Conservation (phyloP, 2,888 invertebrate species). For the Galerucella calmariensis region DNA sequence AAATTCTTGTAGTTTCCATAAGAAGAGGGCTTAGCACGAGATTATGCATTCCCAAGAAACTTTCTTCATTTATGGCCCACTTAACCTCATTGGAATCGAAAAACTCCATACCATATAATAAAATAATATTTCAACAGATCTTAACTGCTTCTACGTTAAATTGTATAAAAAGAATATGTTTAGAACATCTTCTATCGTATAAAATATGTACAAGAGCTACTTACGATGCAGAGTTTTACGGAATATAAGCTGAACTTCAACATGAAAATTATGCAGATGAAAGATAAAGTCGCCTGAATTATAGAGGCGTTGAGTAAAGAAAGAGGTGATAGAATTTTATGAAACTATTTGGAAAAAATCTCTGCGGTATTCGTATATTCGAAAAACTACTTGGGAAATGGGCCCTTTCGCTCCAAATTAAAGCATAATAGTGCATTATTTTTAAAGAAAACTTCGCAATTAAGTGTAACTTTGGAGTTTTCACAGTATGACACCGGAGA, state of each 20-base stretch:
- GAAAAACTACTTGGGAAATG: background rate
- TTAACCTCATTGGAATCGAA: too few species aligned
- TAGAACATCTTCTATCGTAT: background rate
- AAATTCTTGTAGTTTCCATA: too few species aligned
- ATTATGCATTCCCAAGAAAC: too few species aligned
- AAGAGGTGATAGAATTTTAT: background rate
- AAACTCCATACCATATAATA: too few species aligned
- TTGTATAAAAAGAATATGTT: too few species aligned
- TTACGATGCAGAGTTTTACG: background rate
- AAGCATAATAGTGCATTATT: background rate
- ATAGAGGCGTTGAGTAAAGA: background rate
- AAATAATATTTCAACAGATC: too few species aligned
- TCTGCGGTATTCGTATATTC: background rate
- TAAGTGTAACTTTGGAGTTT: background rate
- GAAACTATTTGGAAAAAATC: background rate
- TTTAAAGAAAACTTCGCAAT: background rate
- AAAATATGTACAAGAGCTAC: background rate
- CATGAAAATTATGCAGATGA: background rate
- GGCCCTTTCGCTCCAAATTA: background rate
- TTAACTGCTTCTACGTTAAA: too few species aligned
- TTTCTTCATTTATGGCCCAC: too few species aligned
- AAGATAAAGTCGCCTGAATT: background rate
- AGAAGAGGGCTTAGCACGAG: too few species aligned
- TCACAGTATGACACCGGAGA: too few species aligned
- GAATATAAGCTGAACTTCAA: slow-evolving; percentile 1